These are phyloP conservation scores for Linepithema humile DNA, from an alignment of 1,140 invertebrate species.

Conservation along the genomic window DNA sequence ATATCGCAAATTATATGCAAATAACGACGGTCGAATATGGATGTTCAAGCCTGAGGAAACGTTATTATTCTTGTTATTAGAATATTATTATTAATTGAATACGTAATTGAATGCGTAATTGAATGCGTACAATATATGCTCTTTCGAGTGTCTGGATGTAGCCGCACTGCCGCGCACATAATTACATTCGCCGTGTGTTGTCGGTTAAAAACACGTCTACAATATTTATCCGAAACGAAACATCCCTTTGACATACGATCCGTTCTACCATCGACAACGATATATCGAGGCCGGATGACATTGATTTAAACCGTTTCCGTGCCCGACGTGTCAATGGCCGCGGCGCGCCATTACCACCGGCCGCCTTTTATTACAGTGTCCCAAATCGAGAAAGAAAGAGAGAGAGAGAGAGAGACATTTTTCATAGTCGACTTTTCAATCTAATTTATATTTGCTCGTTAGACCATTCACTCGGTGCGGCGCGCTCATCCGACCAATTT, in stretches of 20 bases:
- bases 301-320: constrained; percentile 49
- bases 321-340: constrained; percentile 49
- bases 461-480: constrained; percentile 49
- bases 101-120: background rate
- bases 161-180: background rate
- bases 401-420: constrained; percentile 7
- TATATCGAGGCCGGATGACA: constrained; percentile 17
- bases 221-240: constrained; percentile 5
- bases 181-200: background rate
- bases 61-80: background rate
- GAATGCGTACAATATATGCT: background rate
- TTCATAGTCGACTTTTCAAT: constrained; percentile 62
- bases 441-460: constrained; percentile 74
- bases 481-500: constrained; percentile 68
- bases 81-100: constrained; percentile 24
- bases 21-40: background rate
- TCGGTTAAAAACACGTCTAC: constrained; percentile 21
- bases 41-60: background rate
- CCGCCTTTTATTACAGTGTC: constrained; percentile 4
- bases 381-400: background rate
- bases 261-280: constrained; percentile 19
- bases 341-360: constrained; percentile 4
- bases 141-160: background rate
- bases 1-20: constrained; percentile 7
- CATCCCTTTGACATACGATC: constrained; percentile 14